These are phyloP conservation scores for Cheilosia variabilis DNA, from an alignment of 2,888 invertebrate genomes.

Conservation along the genomic window DNA sequence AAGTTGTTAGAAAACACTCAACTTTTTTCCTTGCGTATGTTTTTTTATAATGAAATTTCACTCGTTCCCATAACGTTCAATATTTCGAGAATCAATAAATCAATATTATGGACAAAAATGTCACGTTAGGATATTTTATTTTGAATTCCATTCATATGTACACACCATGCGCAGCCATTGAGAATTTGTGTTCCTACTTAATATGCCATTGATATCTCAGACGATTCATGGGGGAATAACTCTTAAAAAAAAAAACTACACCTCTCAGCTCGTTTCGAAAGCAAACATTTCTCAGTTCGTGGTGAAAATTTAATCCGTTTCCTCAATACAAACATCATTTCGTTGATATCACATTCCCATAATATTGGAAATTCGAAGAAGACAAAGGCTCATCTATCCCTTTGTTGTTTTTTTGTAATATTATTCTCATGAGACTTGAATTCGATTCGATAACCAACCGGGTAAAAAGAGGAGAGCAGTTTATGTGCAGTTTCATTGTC, in stretches of 20 bases:
- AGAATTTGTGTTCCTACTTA: constrained; percentile 18
- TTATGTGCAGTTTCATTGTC: too few species aligned
- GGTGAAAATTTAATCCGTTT: constrained; percentile 38
- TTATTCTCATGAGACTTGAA: constrained; percentile 7
- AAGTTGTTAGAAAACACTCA: too few species aligned
- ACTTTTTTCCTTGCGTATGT: too few species aligned
- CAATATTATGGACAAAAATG: constrained; percentile 35
- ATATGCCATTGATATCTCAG: constrained; percentile 22
- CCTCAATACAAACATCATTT: constrained; percentile 5
- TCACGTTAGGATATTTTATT: constrained; percentile 13
- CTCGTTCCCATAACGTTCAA: too few species aligned
- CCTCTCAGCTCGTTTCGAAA: constrained; percentile 16
- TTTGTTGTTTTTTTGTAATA: constrained; percentile 19
- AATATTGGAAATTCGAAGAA: constrained; percentile 35
- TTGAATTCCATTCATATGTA: constrained; percentile 2
- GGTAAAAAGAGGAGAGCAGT: neutral
- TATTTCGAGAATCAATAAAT: constrained; percentile 35
- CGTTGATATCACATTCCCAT: constrained; percentile 20
- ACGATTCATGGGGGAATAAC: constrained; percentile 11
- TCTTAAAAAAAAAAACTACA: constrained; percentile 20
- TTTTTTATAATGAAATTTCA: too few species aligned
- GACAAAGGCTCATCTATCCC: constrained; percentile 34
- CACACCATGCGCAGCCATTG: too few species aligned
- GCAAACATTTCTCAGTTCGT: constrained; percentile 31
- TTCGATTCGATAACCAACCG: neutral